phyloP scores from a whole-genome alignment of 1,140 invertebrate genomes.

The Leptinotarsa lineolata region DNA sequence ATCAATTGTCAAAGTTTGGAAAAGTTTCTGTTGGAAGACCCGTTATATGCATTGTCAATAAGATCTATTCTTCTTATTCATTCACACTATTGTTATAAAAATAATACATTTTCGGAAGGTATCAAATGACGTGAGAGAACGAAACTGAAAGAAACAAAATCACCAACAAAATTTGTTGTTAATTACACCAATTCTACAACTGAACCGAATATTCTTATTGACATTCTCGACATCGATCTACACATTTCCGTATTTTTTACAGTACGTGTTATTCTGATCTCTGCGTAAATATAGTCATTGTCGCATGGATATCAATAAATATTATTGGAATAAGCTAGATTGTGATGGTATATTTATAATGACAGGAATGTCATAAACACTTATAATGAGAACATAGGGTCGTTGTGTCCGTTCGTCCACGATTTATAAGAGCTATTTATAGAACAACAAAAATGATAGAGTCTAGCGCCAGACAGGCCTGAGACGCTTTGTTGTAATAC shows the following conservation, averaged over 20 bases:
- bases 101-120: no score
- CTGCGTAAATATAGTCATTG: conserved; percentile 1
- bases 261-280: not conserved
- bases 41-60: no score
- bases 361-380: conserved; percentile 20
- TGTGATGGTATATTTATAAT: conserved; percentile 20
- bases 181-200: not conserved
- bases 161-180: no score
- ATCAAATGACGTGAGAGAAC: no score
- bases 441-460: conserved; percentile 14
- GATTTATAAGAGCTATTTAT: not conserved
- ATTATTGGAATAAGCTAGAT: conserved; percentile 18
- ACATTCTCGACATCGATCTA: not conserved
- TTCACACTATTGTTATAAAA: no score
- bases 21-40: no score
- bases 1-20: no score
- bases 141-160: no score
- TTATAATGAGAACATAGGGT: conserved; percentile 24
- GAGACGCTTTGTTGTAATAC: conserved; percentile 19
- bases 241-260: conserved; percentile 1
- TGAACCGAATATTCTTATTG: not conserved
- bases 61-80: no score
- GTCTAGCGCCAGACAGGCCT: conserved; percentile 19
- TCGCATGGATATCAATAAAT: conserved; percentile 6
- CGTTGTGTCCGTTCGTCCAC: conserved; percentile 12